Evolutionary conservation across 2,888 invertebrate species (phyloP), one percentile per base, ranked within the genome.

Genomic region (Ligdia adustata): DNA sequence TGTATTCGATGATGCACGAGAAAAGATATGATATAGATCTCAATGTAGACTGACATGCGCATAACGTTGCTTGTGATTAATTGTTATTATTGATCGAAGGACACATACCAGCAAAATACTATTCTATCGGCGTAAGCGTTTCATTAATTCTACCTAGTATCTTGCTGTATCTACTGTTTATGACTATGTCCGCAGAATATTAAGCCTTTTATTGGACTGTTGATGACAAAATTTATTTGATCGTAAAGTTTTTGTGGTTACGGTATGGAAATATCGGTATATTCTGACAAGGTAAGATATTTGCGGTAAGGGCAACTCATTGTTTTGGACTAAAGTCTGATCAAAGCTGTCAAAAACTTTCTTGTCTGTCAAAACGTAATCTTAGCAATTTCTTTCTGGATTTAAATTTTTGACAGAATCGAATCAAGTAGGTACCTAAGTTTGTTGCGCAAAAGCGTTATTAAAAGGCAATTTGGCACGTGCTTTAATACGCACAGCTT

Each of bases 181-280:
- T 34, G 34, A 34, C 46, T 40, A 40, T 22, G 16, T 3, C 26
- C 31, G 15, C 26, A 41, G 29, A 29, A 33, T 39, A 45, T 26
- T 26, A 6, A 35, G 6, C 13, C 11, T 40, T 35, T 40, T 41
- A 41, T 35, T 26, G 35, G 31, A 35, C 9, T 41, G 41, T 41
- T 47, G 41, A 47, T 41, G 35, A 37, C 41, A 47, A 41, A 29
- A 34, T 41, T 41, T 41, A 35, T 47, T 26, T 37, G 14, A 14
- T 41, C 35, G 47, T 41, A 41, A 35, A 41, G 24, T 35, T 40
- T 47, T 47, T 42, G 37, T 11, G 27, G 11, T 18, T 22, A 22
- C n/a, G 22, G n/a, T n/a, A n/a, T n/a, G n/a, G n/a, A n/a, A n/a
- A n/a, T n/a, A n/a, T n/a, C n/a, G n/a, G n/a, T n/a, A n/a, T n/a